Evolutionary conservation across 2,113 vertebrate genomes (phyloP).

Genomic region (Cheilinus undulatus): DNA sequence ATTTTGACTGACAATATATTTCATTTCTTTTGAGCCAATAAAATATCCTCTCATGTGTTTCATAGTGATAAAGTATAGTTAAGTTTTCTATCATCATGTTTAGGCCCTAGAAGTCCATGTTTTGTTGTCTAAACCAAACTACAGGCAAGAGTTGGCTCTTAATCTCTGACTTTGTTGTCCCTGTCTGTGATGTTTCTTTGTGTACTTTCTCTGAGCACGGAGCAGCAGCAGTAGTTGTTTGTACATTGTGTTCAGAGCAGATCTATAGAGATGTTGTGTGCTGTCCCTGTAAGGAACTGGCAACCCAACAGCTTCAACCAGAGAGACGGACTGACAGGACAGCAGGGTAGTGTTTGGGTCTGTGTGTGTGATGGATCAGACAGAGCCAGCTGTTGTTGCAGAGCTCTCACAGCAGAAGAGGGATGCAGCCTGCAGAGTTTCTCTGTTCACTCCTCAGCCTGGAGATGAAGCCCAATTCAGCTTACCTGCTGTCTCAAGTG

Average conservation of each 20-base stretch:
- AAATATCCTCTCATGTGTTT: too few species aligned
- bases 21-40: neutral
- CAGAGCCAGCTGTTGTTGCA: conserved; percentile 45
- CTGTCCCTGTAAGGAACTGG: conserved; percentile 40
- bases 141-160: neutral
- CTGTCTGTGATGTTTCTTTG: conserved; percentile 9
- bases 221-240: conserved; percentile 28
- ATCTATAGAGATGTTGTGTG: conserved; percentile 47
- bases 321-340: conserved; percentile 27
- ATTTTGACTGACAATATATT: neutral
- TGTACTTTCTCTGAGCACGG: neutral
- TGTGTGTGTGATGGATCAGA: conserved; percentile 17
- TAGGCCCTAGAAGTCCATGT: neutral
- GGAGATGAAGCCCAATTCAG: conserved; percentile 24
- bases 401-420: conserved; percentile 34
- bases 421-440: conserved; percentile 36
- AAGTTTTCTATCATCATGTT: neutral
- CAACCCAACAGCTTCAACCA: conserved; percentile 28
- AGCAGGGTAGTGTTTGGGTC: conserved; percentile 15
- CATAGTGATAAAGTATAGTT: too few species aligned
- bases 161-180: neutral
- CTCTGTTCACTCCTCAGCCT: conserved; percentile 38
- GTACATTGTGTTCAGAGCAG: conserved; percentile 47
- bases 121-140: neutral
- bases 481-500: conserved; percentile 20